These are phyloP conservation scores for Tetranychus truncatus DNA, from an alignment of 2,888 invertebrate genomes.

Conservation along the genomic window DNA sequence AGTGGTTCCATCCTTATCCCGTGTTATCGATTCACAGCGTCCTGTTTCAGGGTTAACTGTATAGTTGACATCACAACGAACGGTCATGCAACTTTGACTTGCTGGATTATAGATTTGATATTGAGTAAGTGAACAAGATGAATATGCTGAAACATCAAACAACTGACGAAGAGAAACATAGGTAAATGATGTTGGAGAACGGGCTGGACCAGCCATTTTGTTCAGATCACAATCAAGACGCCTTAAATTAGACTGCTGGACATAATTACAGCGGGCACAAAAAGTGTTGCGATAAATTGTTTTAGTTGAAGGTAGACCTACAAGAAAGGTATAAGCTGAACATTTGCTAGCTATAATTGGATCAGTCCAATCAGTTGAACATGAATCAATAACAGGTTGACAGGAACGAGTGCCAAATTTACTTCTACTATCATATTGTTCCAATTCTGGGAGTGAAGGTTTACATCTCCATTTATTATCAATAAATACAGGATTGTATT, in stretches of 20 bases:
- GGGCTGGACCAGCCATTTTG: neutral
- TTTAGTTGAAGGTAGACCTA: neutral
- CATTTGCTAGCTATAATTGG: neutral
- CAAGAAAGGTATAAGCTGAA: slow-evolving; percentile 11
- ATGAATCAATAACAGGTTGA: neutral
- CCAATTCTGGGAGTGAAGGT: neutral
- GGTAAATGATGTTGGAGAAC: neutral
- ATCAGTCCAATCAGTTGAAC: slow-evolving; percentile 13
- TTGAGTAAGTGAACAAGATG: neutral
- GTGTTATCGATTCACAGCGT: neutral
- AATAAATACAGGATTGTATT: neutral
- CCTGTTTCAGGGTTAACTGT: neutral
- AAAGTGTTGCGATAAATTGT: slow-evolving; percentile 11
- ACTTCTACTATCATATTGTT: neutral
- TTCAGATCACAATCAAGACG: slow-evolving; percentile 2
- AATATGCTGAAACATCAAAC: neutral
- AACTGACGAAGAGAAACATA: neutral
- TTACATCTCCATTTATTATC: neutral
- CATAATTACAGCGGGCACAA: slow-evolving; percentile 15
- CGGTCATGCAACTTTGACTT: neutral
- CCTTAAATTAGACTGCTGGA: neutral
- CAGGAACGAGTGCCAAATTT: neutral
- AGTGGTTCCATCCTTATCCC: neutral
- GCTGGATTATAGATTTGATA: slow-evolving; percentile 8
- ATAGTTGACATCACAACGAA: slow-evolving; percentile 10